Evolutionary conservation across 1,140 invertebrate species (phyloP).

Genomic region (Megathymus violae): DNA sequence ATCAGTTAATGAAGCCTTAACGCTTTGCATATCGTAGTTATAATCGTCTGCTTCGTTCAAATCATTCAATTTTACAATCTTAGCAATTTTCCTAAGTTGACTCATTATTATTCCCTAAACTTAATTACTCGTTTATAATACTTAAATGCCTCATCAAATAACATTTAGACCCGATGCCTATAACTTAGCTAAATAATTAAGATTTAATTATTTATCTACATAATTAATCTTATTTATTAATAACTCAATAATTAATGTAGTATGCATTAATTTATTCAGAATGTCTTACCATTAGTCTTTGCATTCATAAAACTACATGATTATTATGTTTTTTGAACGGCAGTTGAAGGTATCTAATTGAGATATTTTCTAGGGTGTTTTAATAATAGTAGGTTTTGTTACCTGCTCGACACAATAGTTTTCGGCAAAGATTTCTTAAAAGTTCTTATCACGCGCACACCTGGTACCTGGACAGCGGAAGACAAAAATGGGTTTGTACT

Average conservation of each 20-base stretch:
- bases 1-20: constrained; percentile 41
- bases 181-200: background rate
- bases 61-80: constrained; percentile 34
- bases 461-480: background rate
- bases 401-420: background rate
- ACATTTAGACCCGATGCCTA: too few relatives aligned
- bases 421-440: constrained; percentile 3
- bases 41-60: constrained; percentile 40
- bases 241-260: too few relatives aligned
- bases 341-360: too few relatives aligned
- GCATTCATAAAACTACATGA: too few relatives aligned
- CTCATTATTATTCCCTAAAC: constrained; percentile 7
- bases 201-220: constrained; percentile 2
- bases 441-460: constrained; percentile 18
- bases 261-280: too few relatives aligned
- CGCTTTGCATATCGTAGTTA: constrained; percentile 40
- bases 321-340: too few relatives aligned
- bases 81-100: constrained; percentile 45
- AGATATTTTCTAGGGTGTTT: too few relatives aligned
- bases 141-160: too few relatives aligned
- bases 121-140: background rate
- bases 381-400: background rate
- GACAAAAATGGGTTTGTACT: background rate
- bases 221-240: too few relatives aligned
- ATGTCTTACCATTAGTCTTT: too few relatives aligned